Base-by-base conservation (phyloP, 1,140 invertebrate genomes). In the Anoplolepis gracilipes region DNA sequence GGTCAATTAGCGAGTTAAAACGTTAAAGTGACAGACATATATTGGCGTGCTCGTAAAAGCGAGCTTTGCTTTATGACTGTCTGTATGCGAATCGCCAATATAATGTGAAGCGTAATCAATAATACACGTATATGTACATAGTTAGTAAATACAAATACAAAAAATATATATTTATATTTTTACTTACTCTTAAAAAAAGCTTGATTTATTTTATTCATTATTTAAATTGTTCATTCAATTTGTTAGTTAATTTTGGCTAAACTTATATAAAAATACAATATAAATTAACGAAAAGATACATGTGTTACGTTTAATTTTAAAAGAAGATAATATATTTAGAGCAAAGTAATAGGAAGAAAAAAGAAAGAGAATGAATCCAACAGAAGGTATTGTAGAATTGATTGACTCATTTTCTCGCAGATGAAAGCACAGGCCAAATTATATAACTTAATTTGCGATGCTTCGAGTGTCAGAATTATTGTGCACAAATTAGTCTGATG, bases 381-480 rank as follows among this genome's bases (percentile, higher is more conserved):
- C 28, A 7, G 28, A 65, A 6, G 13, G 16, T 65, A 78, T 78
- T 25, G 28, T 78, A 65, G 28, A 78, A 65, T 78, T 78, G 75
- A 78, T 78, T 33, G 75, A 78, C 75, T 78, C 75, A 78, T 65
- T 65, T 78, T 53, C 39, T 78, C 39, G 59, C 59, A 57, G 75
- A 78, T 49, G 59, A 78, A 78, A 65, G 59, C 75, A 49, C 75
- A 49, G 28, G 28, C 75, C 59, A 65, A 78, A 78, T 78, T 78
- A 65, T 39, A 4, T 39, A 65, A 33, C 75, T 78, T 78, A 49
- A 78, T 78, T 78, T 65, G 39, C 28, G 75, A 64, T 49, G 75
- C 39, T 64, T 11, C 19, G 19, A 64, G 55, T 77, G 75, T 64
- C 75, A 30, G 75, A 78, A 78, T 65, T 22, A 49, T 78, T 64